Base-by-base conservation (phyloP, 2,888 invertebrate genomes). In the Lasioglossum figueresi region DNA sequence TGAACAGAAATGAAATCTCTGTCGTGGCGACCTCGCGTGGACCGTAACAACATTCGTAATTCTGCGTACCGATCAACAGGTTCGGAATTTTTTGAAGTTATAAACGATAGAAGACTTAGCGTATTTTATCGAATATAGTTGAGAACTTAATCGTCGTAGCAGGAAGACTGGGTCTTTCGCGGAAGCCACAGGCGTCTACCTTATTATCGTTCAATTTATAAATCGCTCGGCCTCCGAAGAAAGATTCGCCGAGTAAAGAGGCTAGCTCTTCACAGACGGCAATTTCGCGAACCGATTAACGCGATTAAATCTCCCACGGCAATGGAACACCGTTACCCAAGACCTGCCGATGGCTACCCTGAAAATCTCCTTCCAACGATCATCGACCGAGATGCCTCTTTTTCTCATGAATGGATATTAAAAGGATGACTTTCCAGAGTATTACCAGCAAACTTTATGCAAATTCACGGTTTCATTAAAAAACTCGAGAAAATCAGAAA, bases 201-300 rank as follows among this genome's bases (percentile, higher is more conserved):
- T 68, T 72, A 84, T 84, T 63, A 80, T 75, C 74, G 68, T 48
- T 74, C 79, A 72, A 79, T 79, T 76, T 63, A 72, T 40, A 72
- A 79, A 73, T 71, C 71, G 56, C 14, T 63, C 79, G 68, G 52
- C 23, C 34, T 16, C 37, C 63, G 48, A 31, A 52, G 76, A 52
- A 56, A 63, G 71, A 70, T 59, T 76, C 48, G 14, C 27, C 23
- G 31, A 27, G 27, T 48, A 71, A 76, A 76, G 59, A 76, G 59
- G 59, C 14, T 45, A 48, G 72, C 66, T 63, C 66, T 71, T 27
- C 12, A 31, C 71, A 48, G 59, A 72, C 76, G 48, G 76, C 80
- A 81, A 81, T 81, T 72, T 76, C 59, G 45, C 76, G 80, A 76
- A 76, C 45, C 71, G 80, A 81, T 81, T 81, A 81, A 81, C 80